phyloP scores from a whole-genome alignment of 1,140 invertebrate species.

The Bombus affinis region DNA sequence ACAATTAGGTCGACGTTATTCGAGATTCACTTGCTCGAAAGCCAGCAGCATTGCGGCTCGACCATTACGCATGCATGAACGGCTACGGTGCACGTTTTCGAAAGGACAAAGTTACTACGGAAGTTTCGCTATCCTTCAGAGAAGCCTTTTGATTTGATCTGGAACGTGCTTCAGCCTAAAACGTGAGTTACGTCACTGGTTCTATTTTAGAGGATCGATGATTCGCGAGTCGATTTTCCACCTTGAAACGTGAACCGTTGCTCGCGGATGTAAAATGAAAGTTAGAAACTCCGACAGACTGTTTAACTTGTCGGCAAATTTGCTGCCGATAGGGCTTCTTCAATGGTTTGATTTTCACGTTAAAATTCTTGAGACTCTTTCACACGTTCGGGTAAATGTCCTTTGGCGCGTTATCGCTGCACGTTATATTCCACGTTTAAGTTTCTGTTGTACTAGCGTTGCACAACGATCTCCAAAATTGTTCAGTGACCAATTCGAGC shows the following conservation, averaged over 20 bases:
- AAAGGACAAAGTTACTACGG: background rate
- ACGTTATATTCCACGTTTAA: too few species aligned
- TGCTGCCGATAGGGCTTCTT: background rate
- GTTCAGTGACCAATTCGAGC: too few species aligned
- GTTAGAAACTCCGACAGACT: background rate
- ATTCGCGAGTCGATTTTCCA: conserved; percentile 15
- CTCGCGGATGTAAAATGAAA: background rate
- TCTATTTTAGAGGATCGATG: conserved; percentile 18
- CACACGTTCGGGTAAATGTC: background rate
- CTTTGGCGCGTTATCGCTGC: too few species aligned
- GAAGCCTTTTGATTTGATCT: conserved; percentile 8
- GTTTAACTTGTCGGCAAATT: background rate
- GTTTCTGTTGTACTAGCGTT: too few species aligned
- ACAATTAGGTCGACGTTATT: background rate
- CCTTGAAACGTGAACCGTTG: background rate
- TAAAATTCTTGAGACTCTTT: background rate
- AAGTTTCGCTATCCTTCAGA: conserved; percentile 18
- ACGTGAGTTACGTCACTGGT: background rate
- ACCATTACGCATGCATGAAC: background rate
- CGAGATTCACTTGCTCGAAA: conserved; percentile 7
- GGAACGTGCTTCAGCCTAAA: background rate
- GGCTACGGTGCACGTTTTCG: background rate
- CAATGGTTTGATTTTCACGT: background rate
- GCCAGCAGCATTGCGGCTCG: background rate
- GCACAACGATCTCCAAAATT: too few species aligned